Conservation (phyloP, 1,140 invertebrate species). For the Mercenaria mercenaria region DNA sequence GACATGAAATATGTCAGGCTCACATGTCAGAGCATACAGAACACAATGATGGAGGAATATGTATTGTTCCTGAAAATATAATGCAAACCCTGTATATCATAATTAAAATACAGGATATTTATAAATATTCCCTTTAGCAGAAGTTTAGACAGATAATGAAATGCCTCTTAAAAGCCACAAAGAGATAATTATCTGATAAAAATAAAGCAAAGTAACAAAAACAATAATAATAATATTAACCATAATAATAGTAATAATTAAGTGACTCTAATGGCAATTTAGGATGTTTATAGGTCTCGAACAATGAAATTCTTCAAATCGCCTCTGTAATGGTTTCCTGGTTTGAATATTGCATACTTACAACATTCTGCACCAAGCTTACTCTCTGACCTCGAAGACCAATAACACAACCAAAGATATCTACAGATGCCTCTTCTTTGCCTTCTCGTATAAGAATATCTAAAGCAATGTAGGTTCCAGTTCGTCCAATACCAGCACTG, state of each 20-base stretch:
- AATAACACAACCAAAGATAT: conserved; percentile 3
- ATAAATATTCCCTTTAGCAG: background rate
- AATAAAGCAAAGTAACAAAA: background rate
- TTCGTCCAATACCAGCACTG: background rate
- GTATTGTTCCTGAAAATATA: background rate
- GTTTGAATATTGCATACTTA: background rate
- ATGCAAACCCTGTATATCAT: background rate
- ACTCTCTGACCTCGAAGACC: background rate
- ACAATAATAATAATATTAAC: too few relatives aligned
- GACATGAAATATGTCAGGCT: background rate
- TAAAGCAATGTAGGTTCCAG: background rate
- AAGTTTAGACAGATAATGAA: background rate
- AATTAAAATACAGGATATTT: background rate
- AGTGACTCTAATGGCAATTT: too few relatives aligned
- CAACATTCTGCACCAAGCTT: background rate
- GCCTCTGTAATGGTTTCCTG: background rate
- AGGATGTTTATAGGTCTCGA: too few relatives aligned
- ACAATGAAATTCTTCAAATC: background rate
- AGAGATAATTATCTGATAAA: background rate
- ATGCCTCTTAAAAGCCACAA: background rate
- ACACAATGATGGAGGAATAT: background rate
- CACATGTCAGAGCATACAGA: background rate
- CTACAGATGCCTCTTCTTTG: background rate
- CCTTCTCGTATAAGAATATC: background rate
- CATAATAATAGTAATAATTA: too few relatives aligned